Evolutionary conservation across 2,797 vertebrate genomes (phyloP).

Genomic region (Helicolenus hilgendorfi): DNA sequence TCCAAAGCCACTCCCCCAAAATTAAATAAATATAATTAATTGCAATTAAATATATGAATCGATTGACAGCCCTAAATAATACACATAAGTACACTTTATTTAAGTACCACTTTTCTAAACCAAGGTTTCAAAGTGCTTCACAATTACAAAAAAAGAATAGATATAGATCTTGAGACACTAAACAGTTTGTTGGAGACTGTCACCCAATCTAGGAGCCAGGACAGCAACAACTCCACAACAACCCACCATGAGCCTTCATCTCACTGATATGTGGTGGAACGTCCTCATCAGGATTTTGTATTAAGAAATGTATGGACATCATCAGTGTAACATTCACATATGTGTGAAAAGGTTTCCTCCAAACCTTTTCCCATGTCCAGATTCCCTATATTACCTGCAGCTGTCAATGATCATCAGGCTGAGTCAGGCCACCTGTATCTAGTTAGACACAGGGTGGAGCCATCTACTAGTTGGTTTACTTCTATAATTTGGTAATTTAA

Average conservation of each 20-base stretch:
- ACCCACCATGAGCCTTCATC: too few relatives aligned
- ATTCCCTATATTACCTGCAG: not conserved
- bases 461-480: too few relatives aligned
- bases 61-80: too few relatives aligned
- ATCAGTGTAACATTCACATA: not conserved
- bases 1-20: too few relatives aligned
- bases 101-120: not conserved
- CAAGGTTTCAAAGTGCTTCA: not conserved
- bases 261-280: not conserved
- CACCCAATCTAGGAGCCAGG: constrained; percentile 13
- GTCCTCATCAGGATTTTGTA: not conserved
- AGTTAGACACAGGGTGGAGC: too few relatives aligned
- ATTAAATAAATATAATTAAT: too few relatives aligned
- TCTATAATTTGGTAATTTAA: too few relatives aligned
- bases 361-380: not conserved
- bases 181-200: constrained; percentile 1
- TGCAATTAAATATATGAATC: too few relatives aligned
- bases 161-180: not conserved
- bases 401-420: not conserved
- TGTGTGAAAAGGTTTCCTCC: too few relatives aligned
- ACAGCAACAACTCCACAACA: not conserved
- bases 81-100: not conserved
- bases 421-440: not conserved
- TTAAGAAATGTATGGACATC: not conserved
- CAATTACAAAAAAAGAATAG: not conserved